phyloP scores from a whole-genome alignment of 2,888 invertebrate genomes.

The Drosophila putrida region DNA sequence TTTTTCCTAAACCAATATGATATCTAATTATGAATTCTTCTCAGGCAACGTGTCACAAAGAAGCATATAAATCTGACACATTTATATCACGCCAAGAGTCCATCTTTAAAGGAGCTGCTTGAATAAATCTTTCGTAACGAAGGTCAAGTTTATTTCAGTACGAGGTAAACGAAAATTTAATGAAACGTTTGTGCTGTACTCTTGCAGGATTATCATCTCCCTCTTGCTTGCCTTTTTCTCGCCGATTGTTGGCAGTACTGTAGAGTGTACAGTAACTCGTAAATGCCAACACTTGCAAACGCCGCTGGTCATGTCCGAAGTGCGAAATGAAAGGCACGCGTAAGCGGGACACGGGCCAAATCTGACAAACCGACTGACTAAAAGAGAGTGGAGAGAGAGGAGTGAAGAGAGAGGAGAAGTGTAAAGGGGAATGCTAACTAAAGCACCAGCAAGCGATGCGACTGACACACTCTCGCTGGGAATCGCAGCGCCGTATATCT shows the following conservation, averaged over 20 bases:
- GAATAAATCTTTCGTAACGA: background rate
- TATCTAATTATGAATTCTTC: no score
- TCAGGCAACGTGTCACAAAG: no score
- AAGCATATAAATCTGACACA: no score
- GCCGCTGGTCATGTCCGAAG: constrained; percentile 47
- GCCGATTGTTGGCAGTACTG: background rate
- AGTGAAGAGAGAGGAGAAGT: background rate
- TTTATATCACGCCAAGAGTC: no score
- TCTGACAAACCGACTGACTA: constrained; percentile 36
- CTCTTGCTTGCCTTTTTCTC: background rate
- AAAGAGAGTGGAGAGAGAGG: background rate
- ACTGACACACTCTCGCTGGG: constrained; percentile 53
- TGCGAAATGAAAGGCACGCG: constrained; percentile 55
- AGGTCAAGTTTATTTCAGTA: constrained; percentile 13
- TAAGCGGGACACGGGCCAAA: constrained; percentile 18
- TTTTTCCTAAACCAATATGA: no score
- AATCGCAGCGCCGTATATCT: constrained; percentile 61
- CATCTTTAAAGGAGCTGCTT: no score
- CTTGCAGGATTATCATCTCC: background rate
- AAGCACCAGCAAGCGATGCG: constrained; percentile 47
- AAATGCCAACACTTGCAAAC: constrained; percentile 47
- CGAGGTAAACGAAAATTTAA: constrained; percentile 11
- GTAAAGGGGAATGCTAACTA: constrained; percentile 53
- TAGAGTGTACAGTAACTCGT: no score
- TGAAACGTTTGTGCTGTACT: background rate